Percentiles rank a stretch among this genome's conserved stretches.
These are phyloP conservation scores for Drosophila aff. DNA, from an alignment of 1,140 invertebrate genomes.

Conservation along the genomic window DNA sequence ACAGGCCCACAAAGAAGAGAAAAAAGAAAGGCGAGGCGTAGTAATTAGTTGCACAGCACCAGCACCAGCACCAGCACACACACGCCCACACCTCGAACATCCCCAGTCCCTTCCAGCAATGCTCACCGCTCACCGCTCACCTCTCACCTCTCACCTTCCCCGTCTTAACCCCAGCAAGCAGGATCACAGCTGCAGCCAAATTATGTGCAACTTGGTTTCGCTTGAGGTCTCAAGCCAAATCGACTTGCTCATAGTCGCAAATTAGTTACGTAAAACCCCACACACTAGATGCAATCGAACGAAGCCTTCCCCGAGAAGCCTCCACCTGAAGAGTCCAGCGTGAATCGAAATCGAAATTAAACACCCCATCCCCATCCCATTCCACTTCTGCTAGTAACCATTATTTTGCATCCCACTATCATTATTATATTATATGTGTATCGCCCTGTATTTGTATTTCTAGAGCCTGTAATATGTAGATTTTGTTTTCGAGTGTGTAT, in stretches of 20 bases:
- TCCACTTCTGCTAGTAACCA: constrained; percentile 1
- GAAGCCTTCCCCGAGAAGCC: background rate
- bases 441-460: constrained; percentile 38
- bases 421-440: constrained; percentile 25
- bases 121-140: constrained; percentile 6
- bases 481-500: constrained; percentile 67
- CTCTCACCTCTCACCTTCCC: constrained; percentile 1
- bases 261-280: constrained; percentile 60
- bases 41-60: constrained; percentile 55
- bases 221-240: constrained; percentile 70
- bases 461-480: constrained; percentile 57
- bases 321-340: constrained; percentile 14
- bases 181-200: constrained; percentile 53
- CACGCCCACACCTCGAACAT: constrained; percentile 4
- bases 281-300: constrained; percentile 27
- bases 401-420: constrained; percentile 24
- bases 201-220: constrained; percentile 83
- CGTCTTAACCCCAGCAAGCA: constrained; percentile 27
- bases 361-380: background rate
- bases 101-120: constrained; percentile 8
- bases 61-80: constrained; percentile 32
- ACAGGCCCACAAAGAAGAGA: constrained; percentile 8
- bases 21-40: constrained; percentile 42
- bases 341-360: background rate
- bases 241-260: constrained; percentile 79